Evolutionary conservation across 2,888 invertebrate genomes (phyloP), one percentile per base, ranked within the genome.

Genomic region (Mallateleia sp.): DNA sequence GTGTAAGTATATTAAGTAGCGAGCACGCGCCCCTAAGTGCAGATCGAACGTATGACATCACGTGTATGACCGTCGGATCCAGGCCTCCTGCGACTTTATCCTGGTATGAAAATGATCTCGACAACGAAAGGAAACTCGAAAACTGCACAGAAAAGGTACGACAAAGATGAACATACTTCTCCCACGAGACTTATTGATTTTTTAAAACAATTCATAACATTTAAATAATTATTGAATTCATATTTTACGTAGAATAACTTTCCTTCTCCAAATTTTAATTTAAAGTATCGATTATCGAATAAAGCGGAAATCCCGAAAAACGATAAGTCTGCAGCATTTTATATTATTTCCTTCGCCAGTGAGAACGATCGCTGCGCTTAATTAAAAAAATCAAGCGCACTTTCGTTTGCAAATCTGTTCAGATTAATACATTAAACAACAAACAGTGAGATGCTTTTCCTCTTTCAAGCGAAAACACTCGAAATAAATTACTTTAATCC

Each of bases 51-150:
- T 98, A 98, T 88, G 97, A 98, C 93, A 96, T 98, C 89, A 97
- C 97, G 45, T 99, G 98, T 94, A 97, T 97, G 94, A 97, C 98
- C 0, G 96, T 97, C 62, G 98, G 98, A 0, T 98, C 98, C 4
- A 95, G 98, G 87, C 98, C 98, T 0, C 97, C 98, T 0, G 98
- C 98, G 0, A 96, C 97, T 92, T 97, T 98, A 87, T 97, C 97
- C 0, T 98, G 98, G 98, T 98, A 97, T 97, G n/a, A n/a, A n/a
- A n/a, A n/a, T n/a, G n/a, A n/a, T n/a, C n/a, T n/a, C n/a, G n/a
- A n/a, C n/a, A 97, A 97, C 92, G 97, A 96, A 60, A 96, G 96
- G 86, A 97, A 96, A 89, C 95, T 98, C 89, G 96, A 96, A 54
- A 96, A 96, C 89, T 95, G 95, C 88, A 95, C 96, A 1, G 95